Evolutionary conservation across 1,140 invertebrate genomes (phyloP).

Genomic region (Plectus sambesii): DNA sequence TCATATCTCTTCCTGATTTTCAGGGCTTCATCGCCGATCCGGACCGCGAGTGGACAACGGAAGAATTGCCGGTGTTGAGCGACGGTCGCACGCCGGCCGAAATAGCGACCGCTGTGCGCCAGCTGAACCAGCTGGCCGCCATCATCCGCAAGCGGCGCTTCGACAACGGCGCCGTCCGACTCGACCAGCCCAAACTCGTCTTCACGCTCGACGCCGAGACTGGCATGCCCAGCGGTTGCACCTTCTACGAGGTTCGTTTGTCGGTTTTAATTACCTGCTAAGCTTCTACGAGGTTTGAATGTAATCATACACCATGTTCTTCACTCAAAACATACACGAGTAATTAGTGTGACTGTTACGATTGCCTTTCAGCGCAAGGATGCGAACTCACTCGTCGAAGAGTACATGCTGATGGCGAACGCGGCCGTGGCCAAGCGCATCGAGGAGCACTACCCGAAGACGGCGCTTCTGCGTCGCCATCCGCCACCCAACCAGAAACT

Average conservation of each 20-base stretch:
- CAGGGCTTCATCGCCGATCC: slow-evolving; percentile 61
- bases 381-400: slow-evolving; percentile 62
- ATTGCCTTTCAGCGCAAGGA: slow-evolving; percentile 47
- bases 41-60: slow-evolving; percentile 48
- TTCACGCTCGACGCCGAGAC: slow-evolving; percentile 59
- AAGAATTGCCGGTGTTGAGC: slow-evolving; percentile 59
- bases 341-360: neutral
- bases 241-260: slow-evolving; percentile 45
- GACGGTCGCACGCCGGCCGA: slow-evolving; percentile 54
- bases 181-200: slow-evolving; percentile 68
- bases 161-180: slow-evolving; percentile 62
- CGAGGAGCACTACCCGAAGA: slow-evolving; percentile 57
- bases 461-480: slow-evolving; percentile 68
- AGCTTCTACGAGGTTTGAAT: too few relatives aligned
- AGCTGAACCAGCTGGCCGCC: slow-evolving; percentile 58
- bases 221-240: slow-evolving; percentile 50
- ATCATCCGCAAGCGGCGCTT: slow-evolving; percentile 60
- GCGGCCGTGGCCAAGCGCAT: slow-evolving; percentile 71
- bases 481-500: slow-evolving; percentile 59
- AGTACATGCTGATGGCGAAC: slow-evolving; percentile 86
- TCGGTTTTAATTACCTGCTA: too few relatives aligned
- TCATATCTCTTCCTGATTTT: too few relatives aligned
- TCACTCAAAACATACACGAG: neutral
- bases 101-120: slow-evolving; percentile 51
- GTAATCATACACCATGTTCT: slow-evolving; percentile 1